Evolutionary conservation across 2,113 vertebrate species (phyloP).

Genomic region (Ibidorhyncha struthersii): DNA sequence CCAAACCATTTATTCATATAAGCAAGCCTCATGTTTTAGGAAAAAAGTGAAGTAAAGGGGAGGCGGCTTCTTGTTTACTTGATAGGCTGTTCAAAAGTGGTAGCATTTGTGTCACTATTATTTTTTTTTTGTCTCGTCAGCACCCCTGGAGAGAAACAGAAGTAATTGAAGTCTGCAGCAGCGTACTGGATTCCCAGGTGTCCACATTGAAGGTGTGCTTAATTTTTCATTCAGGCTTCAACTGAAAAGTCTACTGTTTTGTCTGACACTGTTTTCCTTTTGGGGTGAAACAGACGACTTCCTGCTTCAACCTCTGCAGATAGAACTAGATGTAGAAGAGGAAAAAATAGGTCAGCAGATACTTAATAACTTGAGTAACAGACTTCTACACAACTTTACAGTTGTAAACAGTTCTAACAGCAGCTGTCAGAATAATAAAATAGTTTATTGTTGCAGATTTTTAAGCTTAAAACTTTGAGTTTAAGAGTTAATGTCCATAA

Average conservation of each 20-base stretch:
- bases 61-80: not conserved
- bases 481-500: not conserved
- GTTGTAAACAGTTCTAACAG: not conserved
- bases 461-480: not conserved
- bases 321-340: not conserved
- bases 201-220: not conserved
- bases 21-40: not conserved
- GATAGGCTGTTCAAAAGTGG: not conserved
- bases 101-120: not conserved
- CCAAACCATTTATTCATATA: not conserved
- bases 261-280: not conserved
- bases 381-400: not conserved
- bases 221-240: not conserved
- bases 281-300: not conserved
- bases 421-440: not conserved
- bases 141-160: not conserved
- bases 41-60: not conserved
- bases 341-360: not conserved
- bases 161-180: not conserved
- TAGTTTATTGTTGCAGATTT: not conserved
- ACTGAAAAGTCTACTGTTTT: not conserved
- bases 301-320: not conserved
- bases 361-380: not conserved
- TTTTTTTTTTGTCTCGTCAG: not conserved
- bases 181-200: not conserved